phyloP scores from a whole-genome alignment of 2,888 invertebrate species.

The Spisula subtruncata region DNA sequence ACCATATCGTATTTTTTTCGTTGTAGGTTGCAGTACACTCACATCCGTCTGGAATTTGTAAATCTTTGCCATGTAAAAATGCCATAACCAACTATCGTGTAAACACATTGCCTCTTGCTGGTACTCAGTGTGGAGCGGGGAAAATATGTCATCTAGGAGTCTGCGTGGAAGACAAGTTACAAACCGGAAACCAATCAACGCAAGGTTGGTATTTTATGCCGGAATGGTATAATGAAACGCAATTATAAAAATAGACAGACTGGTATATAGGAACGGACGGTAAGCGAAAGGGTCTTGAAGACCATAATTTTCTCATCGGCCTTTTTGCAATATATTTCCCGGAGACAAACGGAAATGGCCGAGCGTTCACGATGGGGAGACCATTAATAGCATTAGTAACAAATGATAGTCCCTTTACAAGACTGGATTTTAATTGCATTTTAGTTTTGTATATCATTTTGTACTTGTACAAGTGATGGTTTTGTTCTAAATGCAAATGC shows the following conservation, averaged over 20 bases:
- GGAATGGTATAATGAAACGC: neutral
- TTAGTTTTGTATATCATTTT: too few species aligned
- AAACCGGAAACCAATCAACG: neutral
- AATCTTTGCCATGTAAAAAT: neutral
- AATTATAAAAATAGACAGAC: neutral
- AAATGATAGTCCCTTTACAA: too few species aligned
- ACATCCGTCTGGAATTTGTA: neutral
- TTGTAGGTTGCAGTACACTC: neutral
- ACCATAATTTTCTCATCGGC: too few species aligned
- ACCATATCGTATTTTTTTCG: neutral
- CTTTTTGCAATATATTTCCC: too few species aligned
- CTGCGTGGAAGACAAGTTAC: slow-evolving; percentile 25
- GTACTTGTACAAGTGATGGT: too few species aligned
- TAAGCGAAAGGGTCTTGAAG: too few species aligned
- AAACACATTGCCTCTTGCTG: slow-evolving; percentile 42
- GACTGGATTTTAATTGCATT: too few species aligned
- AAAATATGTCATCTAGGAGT: slow-evolving; percentile 37
- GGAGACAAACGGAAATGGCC: too few species aligned
- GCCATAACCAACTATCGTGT: neutral
- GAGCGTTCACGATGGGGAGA: too few species aligned
- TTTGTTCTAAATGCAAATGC: too few species aligned
- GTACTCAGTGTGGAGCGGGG: slow-evolving; percentile 43
- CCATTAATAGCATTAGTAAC: too few species aligned
- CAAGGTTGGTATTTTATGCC: neutral
- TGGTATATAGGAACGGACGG: too few species aligned